These are phyloP conservation scores for Dendrophyllia cribrosa DNA, from an alignment of 64 coral and sea anemone genomes.

Conservation along the genomic window DNA sequence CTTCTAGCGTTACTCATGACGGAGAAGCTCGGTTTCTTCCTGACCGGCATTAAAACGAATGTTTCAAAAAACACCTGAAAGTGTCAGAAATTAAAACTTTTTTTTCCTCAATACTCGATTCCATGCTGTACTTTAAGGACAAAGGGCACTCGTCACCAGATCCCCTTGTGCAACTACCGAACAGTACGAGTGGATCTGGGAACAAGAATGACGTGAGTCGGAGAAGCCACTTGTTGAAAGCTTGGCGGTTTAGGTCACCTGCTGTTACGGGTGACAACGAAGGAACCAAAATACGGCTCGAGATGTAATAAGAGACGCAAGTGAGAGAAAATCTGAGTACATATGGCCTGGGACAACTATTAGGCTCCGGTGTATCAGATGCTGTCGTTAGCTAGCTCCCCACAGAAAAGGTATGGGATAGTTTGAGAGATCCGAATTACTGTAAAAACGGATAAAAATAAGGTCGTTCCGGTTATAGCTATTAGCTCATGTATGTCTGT, in stretches of 20 bases:
- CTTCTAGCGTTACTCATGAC: too few relatives aligned
- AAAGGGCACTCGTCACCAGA: too few relatives aligned
- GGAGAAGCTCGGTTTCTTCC: too few relatives aligned
- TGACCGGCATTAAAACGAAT: too few relatives aligned
- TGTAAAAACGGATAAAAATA: background rate
- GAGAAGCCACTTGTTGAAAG: slow-evolving; percentile 32
- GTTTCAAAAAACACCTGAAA: too few relatives aligned
- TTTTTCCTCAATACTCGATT: too few relatives aligned
- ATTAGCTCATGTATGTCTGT: background rate
- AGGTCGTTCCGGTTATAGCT: background rate
- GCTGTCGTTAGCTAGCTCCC: background rate
- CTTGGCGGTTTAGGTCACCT: slow-evolving; percentile 11
- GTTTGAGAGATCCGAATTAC: background rate
- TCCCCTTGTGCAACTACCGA: background rate
- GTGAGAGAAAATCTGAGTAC: background rate
- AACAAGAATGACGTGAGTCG: background rate
- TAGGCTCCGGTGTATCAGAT: background rate
- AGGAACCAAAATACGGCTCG: background rate
- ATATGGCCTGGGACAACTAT: background rate
- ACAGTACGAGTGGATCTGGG: background rate
- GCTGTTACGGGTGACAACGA: slow-evolving; percentile 32
- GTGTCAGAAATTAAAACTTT: too few relatives aligned
- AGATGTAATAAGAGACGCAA: slow-evolving; percentile 10
- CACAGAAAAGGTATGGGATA: too few relatives aligned
- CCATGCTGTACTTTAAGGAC: too few relatives aligned